phyloP scores from a whole-genome alignment of 2,888 invertebrate genomes.

The Alentia gelatinosa region DNA sequence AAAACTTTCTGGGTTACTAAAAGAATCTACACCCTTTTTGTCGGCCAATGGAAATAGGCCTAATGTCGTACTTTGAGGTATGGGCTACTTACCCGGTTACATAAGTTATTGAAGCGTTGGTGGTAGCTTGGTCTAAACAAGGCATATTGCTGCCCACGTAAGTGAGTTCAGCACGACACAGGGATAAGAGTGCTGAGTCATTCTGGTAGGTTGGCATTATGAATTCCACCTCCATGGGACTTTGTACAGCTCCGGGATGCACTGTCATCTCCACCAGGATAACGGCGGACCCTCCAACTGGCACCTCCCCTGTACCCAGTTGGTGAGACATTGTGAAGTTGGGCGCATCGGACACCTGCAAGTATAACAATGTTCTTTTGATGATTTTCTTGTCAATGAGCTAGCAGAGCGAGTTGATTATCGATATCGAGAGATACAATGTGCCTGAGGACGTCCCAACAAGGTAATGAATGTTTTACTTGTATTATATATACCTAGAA shows the following conservation, averaged over 20 bases:
- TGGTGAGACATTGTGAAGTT: conserved; percentile 32
- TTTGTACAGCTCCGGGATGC: conserved; percentile 51
- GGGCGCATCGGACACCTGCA: conserved; percentile 11
- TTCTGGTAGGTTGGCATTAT: conserved; percentile 70
- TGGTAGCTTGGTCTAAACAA: conserved; percentile 69
- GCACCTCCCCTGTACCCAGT: neutral
- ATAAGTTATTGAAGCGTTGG: conserved; percentile 63
- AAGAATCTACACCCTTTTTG: too few species aligned
- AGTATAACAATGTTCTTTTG: too few species aligned
- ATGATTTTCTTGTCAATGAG: too few species aligned
- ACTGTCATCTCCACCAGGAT: conserved; percentile 49
- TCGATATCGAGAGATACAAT: too few species aligned
- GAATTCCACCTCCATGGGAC: conserved; percentile 73
- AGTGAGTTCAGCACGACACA: conserved; percentile 71
- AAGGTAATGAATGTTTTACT: too few species aligned
- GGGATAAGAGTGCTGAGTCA: conserved; percentile 60
- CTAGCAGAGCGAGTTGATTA: too few species aligned
- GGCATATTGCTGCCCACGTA: conserved; percentile 74
- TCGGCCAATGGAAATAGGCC: too few species aligned
- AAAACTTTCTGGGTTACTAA: too few species aligned
- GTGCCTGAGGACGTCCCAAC: too few species aligned
- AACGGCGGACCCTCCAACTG: neutral
- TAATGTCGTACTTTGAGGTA: too few species aligned
- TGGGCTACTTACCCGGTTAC: neutral
- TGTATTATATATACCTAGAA: too few species aligned